These are phyloP conservation scores for Ciconia nigra DNA, from an alignment of 2,797 vertebrate species.

Conservation along the genomic window DNA sequence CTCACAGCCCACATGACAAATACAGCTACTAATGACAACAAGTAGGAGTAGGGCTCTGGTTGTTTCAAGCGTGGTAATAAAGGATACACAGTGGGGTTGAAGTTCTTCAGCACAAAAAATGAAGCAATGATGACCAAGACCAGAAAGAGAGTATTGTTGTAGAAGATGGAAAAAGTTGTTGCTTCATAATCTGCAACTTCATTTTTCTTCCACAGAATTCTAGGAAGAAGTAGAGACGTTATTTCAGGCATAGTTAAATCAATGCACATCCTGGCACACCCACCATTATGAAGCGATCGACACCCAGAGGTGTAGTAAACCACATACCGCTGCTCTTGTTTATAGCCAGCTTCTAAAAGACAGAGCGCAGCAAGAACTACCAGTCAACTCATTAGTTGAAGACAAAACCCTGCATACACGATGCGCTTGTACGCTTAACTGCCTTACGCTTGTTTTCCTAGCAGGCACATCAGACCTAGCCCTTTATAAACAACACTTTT, in stretches of 20 bases:
- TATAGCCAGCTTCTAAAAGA: neutral
- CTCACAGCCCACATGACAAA: neutral
- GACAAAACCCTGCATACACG: neutral
- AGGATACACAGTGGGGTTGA: conserved; percentile 99
- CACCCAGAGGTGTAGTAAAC: neutral
- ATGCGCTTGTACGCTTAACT: too few species aligned
- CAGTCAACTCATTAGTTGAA: neutral
- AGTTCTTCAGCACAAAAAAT: conserved; percentile 97
- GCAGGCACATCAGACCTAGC: neutral
- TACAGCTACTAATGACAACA: accelerated
- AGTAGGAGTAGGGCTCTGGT: accelerated
- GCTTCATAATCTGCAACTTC: conserved; percentile 98
- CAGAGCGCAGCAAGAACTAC: neutral
- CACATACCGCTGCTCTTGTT: too few species aligned
- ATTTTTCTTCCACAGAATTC: conserved; percentile 99
- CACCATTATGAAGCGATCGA: accelerated
- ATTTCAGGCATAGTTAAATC: neutral
- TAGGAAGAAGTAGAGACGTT: conserved; percentile 20
- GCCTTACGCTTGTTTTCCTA: neutral
- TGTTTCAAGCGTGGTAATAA: neutral
- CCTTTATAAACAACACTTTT: neutral
- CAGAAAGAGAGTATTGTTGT: conserved; percentile 97
- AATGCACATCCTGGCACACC: neutral
- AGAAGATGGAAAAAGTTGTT: conserved; percentile 99
- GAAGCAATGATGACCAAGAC: conserved; percentile 94